Percentiles rank a stretch among this genome's conserved stretches.
Conservation (phyloP, 2,888 invertebrate species). For the Pammene fasciana region DNA sequence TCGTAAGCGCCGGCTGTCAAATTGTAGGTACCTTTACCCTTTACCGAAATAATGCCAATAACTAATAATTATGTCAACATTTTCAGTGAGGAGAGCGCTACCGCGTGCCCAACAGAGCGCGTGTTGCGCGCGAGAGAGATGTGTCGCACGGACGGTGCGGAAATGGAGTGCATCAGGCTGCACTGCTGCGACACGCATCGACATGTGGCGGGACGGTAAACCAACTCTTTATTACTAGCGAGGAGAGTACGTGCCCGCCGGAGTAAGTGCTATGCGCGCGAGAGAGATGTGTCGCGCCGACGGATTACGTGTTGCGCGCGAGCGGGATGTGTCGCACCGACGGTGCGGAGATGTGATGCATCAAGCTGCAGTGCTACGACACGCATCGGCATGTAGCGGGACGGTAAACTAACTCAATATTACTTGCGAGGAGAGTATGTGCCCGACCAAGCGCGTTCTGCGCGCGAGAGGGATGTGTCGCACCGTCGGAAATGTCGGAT, state of each 20-base stretch:
- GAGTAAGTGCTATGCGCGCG: too few relatives aligned
- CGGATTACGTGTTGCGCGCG: conserved; percentile 76
- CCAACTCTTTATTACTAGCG: neutral
- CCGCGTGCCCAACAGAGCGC: conserved; percentile 84
- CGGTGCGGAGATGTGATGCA: conserved; percentile 85
- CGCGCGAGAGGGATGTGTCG: too few relatives aligned
- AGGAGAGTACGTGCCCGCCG: too few relatives aligned
- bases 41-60: too few relatives aligned
- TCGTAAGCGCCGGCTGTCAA: too few relatives aligned
- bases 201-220: conserved; percentile 52
- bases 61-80: neutral
- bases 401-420: neutral
- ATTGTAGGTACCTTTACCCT: too few relatives aligned
- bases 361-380: conserved; percentile 85
- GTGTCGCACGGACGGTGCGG: conserved; percentile 82
- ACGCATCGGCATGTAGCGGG: conserved; percentile 76
- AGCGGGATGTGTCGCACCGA: conserved; percentile 84
- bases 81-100: conserved; percentile 62
- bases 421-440: too few relatives aligned
- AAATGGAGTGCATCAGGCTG: conserved; percentile 85
- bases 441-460: too few relatives aligned
- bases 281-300: too few relatives aligned
- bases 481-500: too few relatives aligned
- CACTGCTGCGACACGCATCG: conserved; percentile 86
- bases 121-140: conserved; percentile 84